Evolutionary conservation across 2,113 vertebrate species (phyloP).

Genomic region (Dipodomys stephensi): DNA sequence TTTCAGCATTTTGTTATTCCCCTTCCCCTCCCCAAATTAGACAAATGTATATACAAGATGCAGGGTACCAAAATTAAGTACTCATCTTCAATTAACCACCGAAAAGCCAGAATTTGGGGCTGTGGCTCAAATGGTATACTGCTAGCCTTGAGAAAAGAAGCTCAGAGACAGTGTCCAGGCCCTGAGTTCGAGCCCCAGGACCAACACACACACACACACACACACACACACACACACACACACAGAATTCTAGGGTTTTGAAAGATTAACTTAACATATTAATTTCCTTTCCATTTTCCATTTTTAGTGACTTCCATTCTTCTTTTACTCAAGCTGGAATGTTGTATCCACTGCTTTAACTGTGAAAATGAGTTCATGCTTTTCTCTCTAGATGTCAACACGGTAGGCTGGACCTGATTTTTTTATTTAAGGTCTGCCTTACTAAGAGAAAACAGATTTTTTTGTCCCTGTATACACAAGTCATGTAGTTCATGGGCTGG

Average conservation of each 20-base stretch:
- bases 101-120: too few species aligned
- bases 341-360: not conserved
- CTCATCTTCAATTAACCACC: too few species aligned
- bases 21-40: too few species aligned
- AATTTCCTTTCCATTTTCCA: not conserved
- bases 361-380: not conserved
- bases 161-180: too few species aligned
- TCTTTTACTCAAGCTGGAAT: not conserved
- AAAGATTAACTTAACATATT: not conserved
- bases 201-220: too few species aligned
- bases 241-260: not conserved
- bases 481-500: not conserved
- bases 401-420: not conserved
- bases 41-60: too few species aligned
- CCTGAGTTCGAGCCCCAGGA: too few species aligned
- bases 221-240: too few species aligned
- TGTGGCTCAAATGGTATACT: too few species aligned
- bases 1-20: too few species aligned
- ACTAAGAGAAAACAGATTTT: slow-evolving; percentile 18
- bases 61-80: too few species aligned
- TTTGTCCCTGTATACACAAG: not conserved
- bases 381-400: not conserved
- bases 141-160: too few species aligned
- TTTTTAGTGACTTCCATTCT: slow-evolving; percentile 1
- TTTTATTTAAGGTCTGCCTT: not conserved